A percentile compares a stretch with the other conserved stretches of the same genome.
These are phyloP conservation scores for Delichon dasypus DNA, from an alignment of 2,797 vertebrate genomes.

Conservation along the genomic window DNA sequence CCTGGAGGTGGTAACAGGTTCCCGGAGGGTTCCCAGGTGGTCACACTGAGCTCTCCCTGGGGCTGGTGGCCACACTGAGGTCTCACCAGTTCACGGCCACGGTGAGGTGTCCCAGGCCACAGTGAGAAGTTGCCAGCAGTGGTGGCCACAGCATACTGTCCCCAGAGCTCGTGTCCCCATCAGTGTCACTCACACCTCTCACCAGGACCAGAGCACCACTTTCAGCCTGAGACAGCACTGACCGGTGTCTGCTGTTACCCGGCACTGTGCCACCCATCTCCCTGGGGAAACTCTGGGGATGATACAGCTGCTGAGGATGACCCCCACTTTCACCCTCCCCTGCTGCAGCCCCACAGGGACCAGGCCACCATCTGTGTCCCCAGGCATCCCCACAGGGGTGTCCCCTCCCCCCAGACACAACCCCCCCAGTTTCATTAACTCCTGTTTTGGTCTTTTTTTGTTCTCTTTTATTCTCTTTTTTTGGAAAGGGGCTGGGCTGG, in stretches of 20 bases:
- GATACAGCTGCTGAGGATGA: rapidly evolving
- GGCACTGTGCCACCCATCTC: not conserved
- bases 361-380: not conserved
- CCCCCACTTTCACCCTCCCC: not conserved
- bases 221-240: not conserved
- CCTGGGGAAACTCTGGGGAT: not conserved
- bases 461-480: conserved; percentile 7
- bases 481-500: not conserved
- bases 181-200: no score
- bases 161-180: not conserved
- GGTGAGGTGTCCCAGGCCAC: not conserved
- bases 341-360: not conserved
- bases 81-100: rapidly evolving
- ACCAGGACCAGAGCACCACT: not conserved
- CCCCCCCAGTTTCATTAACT: not conserved
- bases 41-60: no score
- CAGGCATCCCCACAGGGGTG: not conserved
- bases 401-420: not conserved
- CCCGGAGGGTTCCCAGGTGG: no score
- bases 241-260: rapidly evolving
- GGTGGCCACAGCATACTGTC: not conserved
- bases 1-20: not conserved
- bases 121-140: not conserved
- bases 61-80: not conserved
- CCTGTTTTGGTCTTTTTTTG: not conserved